Evolutionary conservation across 2,888 invertebrate species (phyloP).

Genomic region (Athrips mouffetella): DNA sequence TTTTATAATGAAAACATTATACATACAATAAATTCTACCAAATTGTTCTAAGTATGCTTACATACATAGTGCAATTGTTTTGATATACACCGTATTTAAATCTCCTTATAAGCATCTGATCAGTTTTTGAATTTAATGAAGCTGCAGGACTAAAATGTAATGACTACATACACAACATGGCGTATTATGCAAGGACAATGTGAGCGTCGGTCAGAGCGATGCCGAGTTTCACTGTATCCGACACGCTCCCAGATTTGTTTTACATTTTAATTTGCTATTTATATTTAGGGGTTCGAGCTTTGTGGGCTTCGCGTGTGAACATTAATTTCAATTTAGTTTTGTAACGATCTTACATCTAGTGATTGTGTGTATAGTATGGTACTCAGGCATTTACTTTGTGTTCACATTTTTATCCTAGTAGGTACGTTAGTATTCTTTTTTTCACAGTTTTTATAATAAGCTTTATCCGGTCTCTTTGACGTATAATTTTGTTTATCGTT

Average conservation of each 20-base stretch:
- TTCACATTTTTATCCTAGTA: too few relatives aligned
- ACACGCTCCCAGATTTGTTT: conserved; percentile 38
- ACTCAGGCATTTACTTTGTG: too few relatives aligned
- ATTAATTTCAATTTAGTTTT: neutral
- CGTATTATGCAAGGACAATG: neutral
- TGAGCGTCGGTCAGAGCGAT: neutral
- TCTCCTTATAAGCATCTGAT: neutral
- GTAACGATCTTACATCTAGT: too few relatives aligned
- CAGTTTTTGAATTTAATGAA: neutral
- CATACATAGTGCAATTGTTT: too few relatives aligned
- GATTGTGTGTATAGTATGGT: too few relatives aligned
- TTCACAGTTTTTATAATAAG: too few relatives aligned
- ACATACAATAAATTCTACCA: too few relatives aligned
- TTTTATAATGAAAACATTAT: too few relatives aligned
- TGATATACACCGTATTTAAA: neutral
- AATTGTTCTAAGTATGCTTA: too few relatives aligned
- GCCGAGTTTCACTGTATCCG: conserved; percentile 26
- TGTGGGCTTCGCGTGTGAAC: neutral
- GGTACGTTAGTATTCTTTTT: too few relatives aligned
- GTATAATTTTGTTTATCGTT: too few relatives aligned
- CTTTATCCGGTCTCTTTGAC: too few relatives aligned
- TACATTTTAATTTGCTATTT: conserved; percentile 40
- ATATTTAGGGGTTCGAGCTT: conserved; percentile 7
- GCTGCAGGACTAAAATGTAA: neutral
- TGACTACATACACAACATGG: neutral